Percentiles rank a stretch among this genome's conserved stretches.
These are phyloP conservation scores for Diplazon laetatorius DNA, from an alignment of 2,888 invertebrate species.

Conservation along the genomic window DNA sequence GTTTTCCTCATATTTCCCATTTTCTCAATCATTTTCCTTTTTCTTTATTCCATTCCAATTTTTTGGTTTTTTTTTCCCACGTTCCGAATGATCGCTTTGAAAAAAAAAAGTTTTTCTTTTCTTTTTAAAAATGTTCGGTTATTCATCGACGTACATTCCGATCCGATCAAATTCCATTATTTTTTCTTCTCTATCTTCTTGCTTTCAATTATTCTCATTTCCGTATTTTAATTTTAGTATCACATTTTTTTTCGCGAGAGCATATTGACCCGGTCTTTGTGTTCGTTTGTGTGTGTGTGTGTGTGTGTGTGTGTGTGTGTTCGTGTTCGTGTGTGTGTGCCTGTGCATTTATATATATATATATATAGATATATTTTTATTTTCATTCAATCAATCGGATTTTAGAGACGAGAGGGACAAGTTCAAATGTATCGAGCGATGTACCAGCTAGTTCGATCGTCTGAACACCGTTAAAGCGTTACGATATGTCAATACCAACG, in stretches of 20 bases:
- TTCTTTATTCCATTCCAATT: background rate
- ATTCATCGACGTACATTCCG: too few species aligned
- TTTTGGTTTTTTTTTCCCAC: background rate
- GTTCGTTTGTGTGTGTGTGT: background rate
- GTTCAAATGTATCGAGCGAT: conserved; percentile 32
- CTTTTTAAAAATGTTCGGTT: too few species aligned
- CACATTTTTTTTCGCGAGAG: conserved; percentile 60
- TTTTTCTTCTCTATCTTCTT: conserved; percentile 19
- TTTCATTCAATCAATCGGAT: conserved; percentile 27
- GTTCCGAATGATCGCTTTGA: too few species aligned
- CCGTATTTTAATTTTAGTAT: conserved; percentile 59
- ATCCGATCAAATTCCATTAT: background rate
- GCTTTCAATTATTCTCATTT: background rate
- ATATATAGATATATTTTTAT: background rate
- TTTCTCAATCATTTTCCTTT: too few species aligned
- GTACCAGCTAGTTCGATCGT: conserved; percentile 43
- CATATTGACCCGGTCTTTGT: conserved; percentile 26
- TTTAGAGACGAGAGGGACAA: conserved; percentile 13
- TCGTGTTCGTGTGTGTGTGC: too few species aligned
- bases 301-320: background rate
- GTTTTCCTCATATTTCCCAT: background rate
- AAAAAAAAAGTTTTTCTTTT: too few species aligned
- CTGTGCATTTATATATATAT: background rate
- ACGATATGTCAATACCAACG: conserved; percentile 51
- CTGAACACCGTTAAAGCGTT: conserved; percentile 30